phyloP scores from a whole-genome alignment of 2,113 vertebrate species.

The Petromus typicus region DNA sequence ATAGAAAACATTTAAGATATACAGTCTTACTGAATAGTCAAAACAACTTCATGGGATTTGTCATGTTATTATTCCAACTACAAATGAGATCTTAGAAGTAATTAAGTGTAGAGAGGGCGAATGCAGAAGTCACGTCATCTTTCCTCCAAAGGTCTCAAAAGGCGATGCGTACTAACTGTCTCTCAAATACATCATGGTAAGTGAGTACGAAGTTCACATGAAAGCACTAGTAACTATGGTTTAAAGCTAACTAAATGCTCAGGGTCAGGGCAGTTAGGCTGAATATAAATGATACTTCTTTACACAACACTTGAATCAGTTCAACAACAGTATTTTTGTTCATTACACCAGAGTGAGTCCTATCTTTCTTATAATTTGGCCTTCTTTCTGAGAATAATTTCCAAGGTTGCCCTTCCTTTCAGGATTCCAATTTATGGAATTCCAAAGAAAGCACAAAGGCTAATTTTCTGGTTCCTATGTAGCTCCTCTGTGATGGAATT shows the following conservation, averaged over 20 bases:
- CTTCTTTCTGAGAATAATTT: slow-evolving; percentile 15
- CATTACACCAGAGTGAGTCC: background rate
- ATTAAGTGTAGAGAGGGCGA: background rate
- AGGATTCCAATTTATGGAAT: background rate
- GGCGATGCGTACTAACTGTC: background rate
- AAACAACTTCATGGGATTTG: background rate
- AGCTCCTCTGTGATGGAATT: background rate
- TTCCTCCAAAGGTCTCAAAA: background rate
- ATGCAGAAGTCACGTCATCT: background rate
- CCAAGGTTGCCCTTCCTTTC: background rate
- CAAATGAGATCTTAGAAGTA: background rate
- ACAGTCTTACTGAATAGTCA: background rate
- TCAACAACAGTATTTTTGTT: background rate
- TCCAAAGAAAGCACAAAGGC: background rate
- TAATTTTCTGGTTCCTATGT: background rate
- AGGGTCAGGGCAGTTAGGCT: background rate
- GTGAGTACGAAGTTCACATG: background rate
- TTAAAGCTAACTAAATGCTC: background rate
- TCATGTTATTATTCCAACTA: background rate
- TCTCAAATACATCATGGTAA: background rate
- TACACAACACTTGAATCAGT: background rate
- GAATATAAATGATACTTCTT: background rate
- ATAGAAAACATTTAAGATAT: background rate
- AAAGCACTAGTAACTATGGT: background rate
- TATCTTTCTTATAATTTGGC: background rate